Conservation (phyloP, 2,888 invertebrate species). For the Ptychoptera contaminata region DNA sequence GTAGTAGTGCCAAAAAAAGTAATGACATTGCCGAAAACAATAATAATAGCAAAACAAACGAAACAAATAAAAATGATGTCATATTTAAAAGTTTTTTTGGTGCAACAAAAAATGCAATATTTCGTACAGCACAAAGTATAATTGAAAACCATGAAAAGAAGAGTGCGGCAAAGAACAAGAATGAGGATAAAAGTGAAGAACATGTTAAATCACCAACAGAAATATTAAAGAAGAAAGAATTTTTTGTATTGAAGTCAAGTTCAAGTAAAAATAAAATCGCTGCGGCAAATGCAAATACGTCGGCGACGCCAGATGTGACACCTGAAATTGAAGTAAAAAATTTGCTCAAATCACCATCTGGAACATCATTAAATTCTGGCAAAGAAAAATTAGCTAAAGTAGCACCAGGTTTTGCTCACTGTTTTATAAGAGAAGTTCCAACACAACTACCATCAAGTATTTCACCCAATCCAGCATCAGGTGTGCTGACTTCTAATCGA, state of each 20-base stretch:
- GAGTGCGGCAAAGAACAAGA: constrained; percentile 27
- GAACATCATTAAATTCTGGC: constrained; percentile 22
- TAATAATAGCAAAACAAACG: background rate
- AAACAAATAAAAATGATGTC: constrained; percentile 21
- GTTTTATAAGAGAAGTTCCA: constrained; percentile 18
- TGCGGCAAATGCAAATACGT: constrained; percentile 18
- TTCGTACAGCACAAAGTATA: constrained; percentile 32
- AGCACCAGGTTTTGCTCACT: constrained; percentile 30
- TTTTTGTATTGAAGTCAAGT: constrained; percentile 25
- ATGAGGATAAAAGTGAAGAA: constrained; percentile 3
- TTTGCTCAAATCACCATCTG: constrained; percentile 19
- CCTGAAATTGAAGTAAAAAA: constrained; percentile 10
- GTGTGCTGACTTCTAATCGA: background rate
- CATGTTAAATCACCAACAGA: constrained; percentile 26
- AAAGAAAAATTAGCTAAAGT: constrained; percentile 13
- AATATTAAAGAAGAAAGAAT: constrained; percentile 28
- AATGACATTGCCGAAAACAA: background rate
- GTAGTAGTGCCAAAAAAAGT: too few species aligned
- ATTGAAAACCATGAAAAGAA: constrained; percentile 32
- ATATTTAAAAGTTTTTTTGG: constrained; percentile 30
- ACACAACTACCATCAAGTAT: constrained; percentile 9
- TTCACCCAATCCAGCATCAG: constrained; percentile 10
- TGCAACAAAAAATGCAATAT: constrained; percentile 31
- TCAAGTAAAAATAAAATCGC: constrained; percentile 26
- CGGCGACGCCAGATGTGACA: background rate